A percentile compares a stretch with the other conserved stretches of the same genome.
phyloP scores from a whole-genome alignment of 2,888 invertebrate genomes.

The Idaea dimidiata region DNA sequence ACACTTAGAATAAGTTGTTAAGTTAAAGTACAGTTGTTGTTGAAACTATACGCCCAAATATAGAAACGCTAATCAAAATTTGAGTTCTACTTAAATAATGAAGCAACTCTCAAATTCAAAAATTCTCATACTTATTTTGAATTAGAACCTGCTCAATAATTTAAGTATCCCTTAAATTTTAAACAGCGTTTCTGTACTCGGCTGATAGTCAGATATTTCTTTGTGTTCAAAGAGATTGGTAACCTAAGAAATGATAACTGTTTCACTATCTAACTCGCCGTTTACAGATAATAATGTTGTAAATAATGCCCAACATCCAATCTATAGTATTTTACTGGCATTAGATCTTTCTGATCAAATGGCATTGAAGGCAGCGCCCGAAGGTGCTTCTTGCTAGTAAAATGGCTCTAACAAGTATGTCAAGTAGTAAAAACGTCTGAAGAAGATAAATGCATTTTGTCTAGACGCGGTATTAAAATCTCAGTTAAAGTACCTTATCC shows the following conservation, averaged over 20 bases:
- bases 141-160: too few species aligned
- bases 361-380: background rate
- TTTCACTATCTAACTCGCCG: background rate
- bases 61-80: too few species aligned
- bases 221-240: background rate
- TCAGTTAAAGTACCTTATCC: conserved; percentile 72
- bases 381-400: background rate
- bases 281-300: background rate
- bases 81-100: too few species aligned
- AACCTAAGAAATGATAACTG: background rate
- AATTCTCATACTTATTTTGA: too few species aligned
- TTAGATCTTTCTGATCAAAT: background rate
- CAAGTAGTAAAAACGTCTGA: conserved; percentile 13
- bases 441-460: conserved; percentile 4
- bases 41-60: too few species aligned
- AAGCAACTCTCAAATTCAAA: too few species aligned
- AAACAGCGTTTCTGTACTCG: too few species aligned
- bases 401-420: conserved; percentile 6
- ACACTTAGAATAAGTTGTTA: too few species aligned
- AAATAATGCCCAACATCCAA: background rate
- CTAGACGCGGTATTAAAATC: conserved; percentile 32
- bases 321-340: background rate
- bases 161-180: too few species aligned
- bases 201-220: background rate
- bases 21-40: too few species aligned